Evolutionary conservation across 1,140 invertebrate genomes (phyloP).

Genomic region (Lepidurus couesii): DNA sequence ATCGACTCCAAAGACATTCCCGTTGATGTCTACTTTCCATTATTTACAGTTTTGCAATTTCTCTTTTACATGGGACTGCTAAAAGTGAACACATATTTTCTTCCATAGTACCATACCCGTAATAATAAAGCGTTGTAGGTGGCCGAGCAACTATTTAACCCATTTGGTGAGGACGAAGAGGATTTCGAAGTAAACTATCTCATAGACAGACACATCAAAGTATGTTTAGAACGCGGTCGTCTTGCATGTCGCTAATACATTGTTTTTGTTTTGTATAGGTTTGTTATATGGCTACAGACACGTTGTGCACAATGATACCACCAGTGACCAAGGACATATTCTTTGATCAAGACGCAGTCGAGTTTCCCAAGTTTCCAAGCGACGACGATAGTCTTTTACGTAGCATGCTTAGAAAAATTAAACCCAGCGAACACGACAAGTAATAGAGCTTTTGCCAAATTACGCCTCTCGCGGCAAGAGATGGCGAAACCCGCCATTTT

Average conservation of each 20-base stretch:
- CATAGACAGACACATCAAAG: conserved; percentile 62
- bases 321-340: background rate
- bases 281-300: conserved; percentile 22
- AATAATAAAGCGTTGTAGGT: conserved; percentile 45
- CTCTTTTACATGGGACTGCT: conserved; percentile 73
- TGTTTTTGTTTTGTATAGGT: background rate
- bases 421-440: background rate
- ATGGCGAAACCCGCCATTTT: too few relatives aligned
- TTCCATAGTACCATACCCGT: conserved; percentile 18
- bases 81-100: conserved; percentile 44
- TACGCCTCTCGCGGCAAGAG: too few relatives aligned
- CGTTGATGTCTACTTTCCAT: conserved; percentile 62
- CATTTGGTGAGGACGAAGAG: conserved; percentile 71
- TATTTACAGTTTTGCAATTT: conserved; percentile 67
- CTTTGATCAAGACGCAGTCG: conserved; percentile 23
- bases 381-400: background rate
- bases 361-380: background rate
- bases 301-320: conserved; percentile 12
- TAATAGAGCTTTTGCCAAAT: too few relatives aligned
- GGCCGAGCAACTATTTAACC: conserved; percentile 64
- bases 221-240: conserved; percentile 38
- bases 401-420: background rate
- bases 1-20: conserved; percentile 49
- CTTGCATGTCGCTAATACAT: background rate
- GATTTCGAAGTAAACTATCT: conserved; percentile 69